These are phyloP conservation scores for Hystrix brachyura DNA, from an alignment of 2,113 vertebrate species.

Conservation along the genomic window DNA sequence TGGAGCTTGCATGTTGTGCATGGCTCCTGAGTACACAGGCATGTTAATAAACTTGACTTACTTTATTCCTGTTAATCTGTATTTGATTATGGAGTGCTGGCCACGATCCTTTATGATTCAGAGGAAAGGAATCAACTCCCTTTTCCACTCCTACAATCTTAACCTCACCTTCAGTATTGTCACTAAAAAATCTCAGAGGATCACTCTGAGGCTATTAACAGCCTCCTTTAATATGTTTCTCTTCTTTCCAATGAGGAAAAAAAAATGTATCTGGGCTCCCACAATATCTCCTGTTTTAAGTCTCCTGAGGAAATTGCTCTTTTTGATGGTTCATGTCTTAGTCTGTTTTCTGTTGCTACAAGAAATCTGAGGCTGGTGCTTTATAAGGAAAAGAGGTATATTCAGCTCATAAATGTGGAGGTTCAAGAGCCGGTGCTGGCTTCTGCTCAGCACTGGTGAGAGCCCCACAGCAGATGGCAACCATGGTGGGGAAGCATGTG, in stretches of 20 bases:
- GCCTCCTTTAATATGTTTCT: neutral
- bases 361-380: neutral
- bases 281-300: neutral
- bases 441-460: neutral
- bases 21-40: neutral
- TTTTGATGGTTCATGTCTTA: neutral
- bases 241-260: neutral
- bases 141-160: neutral
- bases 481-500: neutral
- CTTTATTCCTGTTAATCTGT: neutral
- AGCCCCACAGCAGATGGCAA: neutral
- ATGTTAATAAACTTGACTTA: neutral
- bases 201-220: neutral
- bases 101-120: neutral
- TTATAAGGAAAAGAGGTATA: neutral
- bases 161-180: neutral
- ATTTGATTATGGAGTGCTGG: neutral
- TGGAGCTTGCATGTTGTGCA: neutral
- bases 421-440: neutral
- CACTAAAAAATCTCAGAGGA: conserved; percentile 11
- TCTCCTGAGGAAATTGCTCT: neutral
- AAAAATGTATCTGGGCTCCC: neutral
- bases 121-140: neutral
- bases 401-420: neutral
- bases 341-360: neutral